Conservation (phyloP, 2,888 invertebrate species). For the Fragum whitleyi region DNA sequence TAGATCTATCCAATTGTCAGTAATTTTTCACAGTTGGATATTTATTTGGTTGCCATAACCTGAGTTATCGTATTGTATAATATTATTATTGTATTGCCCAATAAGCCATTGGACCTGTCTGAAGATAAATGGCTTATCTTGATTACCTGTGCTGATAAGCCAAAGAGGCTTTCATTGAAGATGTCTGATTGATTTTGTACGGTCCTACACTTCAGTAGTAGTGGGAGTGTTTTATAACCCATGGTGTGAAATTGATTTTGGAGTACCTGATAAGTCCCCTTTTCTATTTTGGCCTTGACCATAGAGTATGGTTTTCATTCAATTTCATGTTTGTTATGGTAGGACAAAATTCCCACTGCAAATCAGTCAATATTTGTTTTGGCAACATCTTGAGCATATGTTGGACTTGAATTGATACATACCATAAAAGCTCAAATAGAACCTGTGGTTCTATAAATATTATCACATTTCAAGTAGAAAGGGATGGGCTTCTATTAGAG, state of each 20-base stretch:
- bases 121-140: not conserved
- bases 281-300: not conserved
- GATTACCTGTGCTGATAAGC: conserved; percentile 6
- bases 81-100: not conserved
- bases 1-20: not conserved
- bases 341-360: no score
- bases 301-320: not conserved
- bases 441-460: no score
- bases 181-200: not conserved
- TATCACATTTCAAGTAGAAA: no score
- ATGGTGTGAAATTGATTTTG: not conserved
- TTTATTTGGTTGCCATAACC: not conserved
- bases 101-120: not conserved
- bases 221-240: not conserved
- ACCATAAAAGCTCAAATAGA: no score
- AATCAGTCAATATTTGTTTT: no score
- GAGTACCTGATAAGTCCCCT: not conserved
- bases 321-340: no score
- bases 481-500: no score
- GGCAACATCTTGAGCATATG: no score
- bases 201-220: not conserved
- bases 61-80: not conserved
- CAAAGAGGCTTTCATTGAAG: not conserved
- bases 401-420: no score
- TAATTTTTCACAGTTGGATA: not conserved